These are phyloP conservation scores for Falco columbarius DNA, from an alignment of 2,797 vertebrate genomes.

Conservation along the genomic window DNA sequence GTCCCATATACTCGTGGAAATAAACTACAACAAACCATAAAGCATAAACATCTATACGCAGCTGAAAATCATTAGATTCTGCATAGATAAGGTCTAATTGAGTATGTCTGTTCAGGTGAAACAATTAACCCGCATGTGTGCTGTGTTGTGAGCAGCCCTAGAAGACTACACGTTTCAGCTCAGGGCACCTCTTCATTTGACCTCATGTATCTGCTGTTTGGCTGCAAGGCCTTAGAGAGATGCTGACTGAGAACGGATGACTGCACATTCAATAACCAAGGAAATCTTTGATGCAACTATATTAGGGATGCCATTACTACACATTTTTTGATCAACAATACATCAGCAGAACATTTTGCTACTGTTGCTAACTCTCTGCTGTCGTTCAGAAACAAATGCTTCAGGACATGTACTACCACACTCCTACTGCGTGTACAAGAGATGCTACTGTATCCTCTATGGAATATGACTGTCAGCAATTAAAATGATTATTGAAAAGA, in stretches of 20 bases:
- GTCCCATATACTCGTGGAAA: neutral
- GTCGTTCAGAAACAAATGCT: slow-evolving; percentile 46
- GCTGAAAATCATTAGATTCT: neutral
- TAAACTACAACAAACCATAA: neutral
- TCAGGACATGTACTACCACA: neutral
- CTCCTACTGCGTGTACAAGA: slow-evolving; percentile 8
- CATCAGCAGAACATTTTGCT: slow-evolving; percentile 47
- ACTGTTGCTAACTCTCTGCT: neutral
- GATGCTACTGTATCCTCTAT: neutral
- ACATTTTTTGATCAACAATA: slow-evolving; percentile 29
- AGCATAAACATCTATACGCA: neutral
- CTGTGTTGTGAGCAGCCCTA: neutral
- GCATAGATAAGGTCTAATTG: neutral
- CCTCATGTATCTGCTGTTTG: neutral
- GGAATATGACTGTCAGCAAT: slow-evolving; percentile 37
- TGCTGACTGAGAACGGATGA: neutral
- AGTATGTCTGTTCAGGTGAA: neutral
- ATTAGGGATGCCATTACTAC: neutral
- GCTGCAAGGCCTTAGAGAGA: neutral
- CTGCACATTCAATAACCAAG: neutral
- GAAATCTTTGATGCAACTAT: neutral
- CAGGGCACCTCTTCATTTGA: neutral
- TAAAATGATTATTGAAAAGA: neutral
- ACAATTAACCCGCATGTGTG: neutral
- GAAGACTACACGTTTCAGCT: neutral